A percentile compares a stretch with the other conserved stretches of the same genome.
phyloP scores from a whole-genome alignment of 2,113 vertebrate genomes.

The Erythrolamprus reginae region DNA sequence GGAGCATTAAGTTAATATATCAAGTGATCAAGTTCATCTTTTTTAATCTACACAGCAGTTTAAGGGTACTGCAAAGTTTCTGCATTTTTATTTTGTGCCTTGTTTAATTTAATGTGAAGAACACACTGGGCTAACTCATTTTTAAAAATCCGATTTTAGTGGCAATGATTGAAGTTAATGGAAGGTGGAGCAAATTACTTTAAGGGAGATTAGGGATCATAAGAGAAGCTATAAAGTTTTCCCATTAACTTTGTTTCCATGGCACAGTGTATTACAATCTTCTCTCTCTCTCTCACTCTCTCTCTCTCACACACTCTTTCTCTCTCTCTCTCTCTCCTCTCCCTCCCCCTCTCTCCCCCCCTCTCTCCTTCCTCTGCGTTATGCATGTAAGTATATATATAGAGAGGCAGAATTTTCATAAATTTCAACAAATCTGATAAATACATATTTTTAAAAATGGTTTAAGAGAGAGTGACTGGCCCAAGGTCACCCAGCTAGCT shows the following conservation, averaged over 20 bases:
- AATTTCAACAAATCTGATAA: background rate
- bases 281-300: too few relatives aligned
- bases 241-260: constrained; percentile 17
- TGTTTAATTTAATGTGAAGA: constrained; percentile 1
- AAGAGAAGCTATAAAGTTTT: background rate
- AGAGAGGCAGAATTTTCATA: background rate
- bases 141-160: constrained; percentile 7
- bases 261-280: background rate
- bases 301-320: fast-evolving
- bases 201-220: background rate
- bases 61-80: constrained; percentile 1
- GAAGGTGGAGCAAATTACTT: constrained; percentile 2
- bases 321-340: too few relatives aligned
- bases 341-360: fast-evolving
- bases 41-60: constrained; percentile 6
- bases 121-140: background rate
- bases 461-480: background rate
- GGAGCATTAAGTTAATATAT: background rate
- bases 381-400: background rate
- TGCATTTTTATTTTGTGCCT: background rate
- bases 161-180: background rate
- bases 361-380: fast-evolving
- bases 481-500: background rate
- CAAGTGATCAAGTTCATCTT: background rate
- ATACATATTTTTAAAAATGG: background rate